Conservation (phyloP, 2,888 invertebrate species). For the Horisme vitalbata region DNA sequence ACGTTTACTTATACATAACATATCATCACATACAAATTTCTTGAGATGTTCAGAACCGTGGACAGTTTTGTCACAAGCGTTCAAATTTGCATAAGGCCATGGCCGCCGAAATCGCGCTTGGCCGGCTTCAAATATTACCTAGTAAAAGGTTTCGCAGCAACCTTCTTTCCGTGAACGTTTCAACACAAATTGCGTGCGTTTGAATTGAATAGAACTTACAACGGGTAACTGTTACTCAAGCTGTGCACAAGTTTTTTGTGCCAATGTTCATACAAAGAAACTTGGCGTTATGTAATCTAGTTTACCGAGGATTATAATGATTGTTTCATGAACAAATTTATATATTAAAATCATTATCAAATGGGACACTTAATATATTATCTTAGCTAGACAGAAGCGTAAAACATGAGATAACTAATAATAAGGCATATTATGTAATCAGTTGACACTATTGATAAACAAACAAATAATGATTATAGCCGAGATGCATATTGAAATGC, state of each 20-base stretch:
- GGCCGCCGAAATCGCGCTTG: constrained; percentile 43
- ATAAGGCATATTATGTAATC: constrained; percentile 12
- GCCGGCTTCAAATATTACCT: constrained; percentile 41
- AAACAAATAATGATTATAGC: no score
- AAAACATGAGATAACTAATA: constrained; percentile 1
- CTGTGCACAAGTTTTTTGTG: constrained; percentile 29
- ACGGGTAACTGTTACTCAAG: constrained; percentile 36
- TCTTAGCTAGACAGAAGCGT: constrained; percentile 9
- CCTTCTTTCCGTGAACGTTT: constrained; percentile 38
- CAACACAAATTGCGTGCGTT: constrained; percentile 39
- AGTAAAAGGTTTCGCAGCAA: constrained; percentile 36
- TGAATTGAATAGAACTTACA: constrained; percentile 37
- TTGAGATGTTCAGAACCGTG: constrained; percentile 30
- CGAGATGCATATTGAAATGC: background rate
- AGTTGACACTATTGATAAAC: constrained; percentile 6
- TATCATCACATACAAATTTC: constrained; percentile 32
- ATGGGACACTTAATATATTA: constrained; percentile 8
- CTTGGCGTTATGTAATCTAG: constrained; percentile 30
- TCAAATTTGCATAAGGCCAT: constrained; percentile 53
- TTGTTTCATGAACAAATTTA: constrained; percentile 24
- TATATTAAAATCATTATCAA: constrained; percentile 10
- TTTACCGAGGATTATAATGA: constrained; percentile 27
- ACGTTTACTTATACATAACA: no score
- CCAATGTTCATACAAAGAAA: constrained; percentile 32
- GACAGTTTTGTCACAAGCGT: constrained; percentile 41